Percentiles rank a stretch among this genome's conserved stretches.
These are phyloP conservation scores for Ambastaia sidthimunki DNA, from an alignment of 2,797 vertebrate genomes.

Conservation along the genomic window DNA sequence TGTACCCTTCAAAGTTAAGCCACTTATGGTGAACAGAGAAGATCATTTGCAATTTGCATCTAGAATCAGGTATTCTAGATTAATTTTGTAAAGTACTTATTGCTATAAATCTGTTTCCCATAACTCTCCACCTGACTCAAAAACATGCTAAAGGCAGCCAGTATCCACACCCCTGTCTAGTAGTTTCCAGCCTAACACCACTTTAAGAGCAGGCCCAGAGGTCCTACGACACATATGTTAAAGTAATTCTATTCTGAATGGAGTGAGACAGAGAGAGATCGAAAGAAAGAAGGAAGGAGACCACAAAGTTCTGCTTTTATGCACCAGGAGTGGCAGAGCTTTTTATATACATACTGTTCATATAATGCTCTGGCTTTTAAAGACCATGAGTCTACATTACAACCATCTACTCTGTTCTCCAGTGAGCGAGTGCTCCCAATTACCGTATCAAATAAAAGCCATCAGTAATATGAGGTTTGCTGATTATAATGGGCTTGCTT, in stretches of 20 bases:
- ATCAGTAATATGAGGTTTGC: constrained; percentile 45
- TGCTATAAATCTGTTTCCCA: neutral
- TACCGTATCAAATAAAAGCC: constrained; percentile 50
- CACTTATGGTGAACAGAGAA: neutral
- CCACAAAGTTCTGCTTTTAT: constrained; percentile 31
- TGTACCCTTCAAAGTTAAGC: neutral
- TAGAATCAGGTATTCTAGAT: neutral
- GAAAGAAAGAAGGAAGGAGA: neutral
- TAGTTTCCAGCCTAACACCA: constrained; percentile 21
- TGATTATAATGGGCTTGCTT: constrained; percentile 41
- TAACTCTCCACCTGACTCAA: neutral
- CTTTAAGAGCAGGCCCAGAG: constrained; percentile 12
- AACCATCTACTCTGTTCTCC: constrained; percentile 29
- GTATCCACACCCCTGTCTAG: neutral
- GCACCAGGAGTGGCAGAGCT: constrained; percentile 26
- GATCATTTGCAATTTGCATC: neutral
- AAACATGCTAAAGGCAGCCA: neutral
- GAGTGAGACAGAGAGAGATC: constrained; percentile 9
- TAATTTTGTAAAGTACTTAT: neutral
- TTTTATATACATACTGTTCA: constrained; percentile 47
- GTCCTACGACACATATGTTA: constrained; percentile 26
- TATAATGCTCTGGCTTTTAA: constrained; percentile 48
- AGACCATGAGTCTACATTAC: constrained; percentile 42
- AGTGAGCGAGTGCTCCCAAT: constrained; percentile 13
- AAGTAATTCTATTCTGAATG: constrained; percentile 33